Base-by-base conservation (phyloP, 2,113 vertebrate genomes). In the Petromus typicus region DNA sequence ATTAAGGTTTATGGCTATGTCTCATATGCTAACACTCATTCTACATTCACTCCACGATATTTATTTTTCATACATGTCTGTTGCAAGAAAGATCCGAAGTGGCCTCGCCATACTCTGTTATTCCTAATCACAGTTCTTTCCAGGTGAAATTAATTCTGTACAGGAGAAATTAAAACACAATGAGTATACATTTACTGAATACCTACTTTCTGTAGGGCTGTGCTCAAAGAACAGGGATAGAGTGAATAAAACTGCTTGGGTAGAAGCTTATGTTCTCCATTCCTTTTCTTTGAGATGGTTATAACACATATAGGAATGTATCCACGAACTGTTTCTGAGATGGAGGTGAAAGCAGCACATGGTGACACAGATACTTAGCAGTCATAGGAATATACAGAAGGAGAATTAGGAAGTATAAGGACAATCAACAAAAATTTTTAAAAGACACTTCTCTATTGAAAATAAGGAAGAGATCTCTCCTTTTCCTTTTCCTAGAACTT, bases 61-160 rank as follows among this genome's bases (percentile, higher is more conserved):
- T 59, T 93, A 37, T 56, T 22, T 40, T 83, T 75, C 51, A 1
- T 63, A 17, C 71, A 10, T 75, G 30, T 81, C 54, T 76, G 23
- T 84, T 93, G n/a, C 64, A 56, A 81, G 37, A 54, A 91, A 5
- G 37, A 82, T 89, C 40, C 71, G 40, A 30, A 20, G 54, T 43
- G 25, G 20, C 57, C 11, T 20, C 17, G 25, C 57, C 67, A 89
- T 92, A 54, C 59, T 67, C 51, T 13, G 12, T 22, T 57, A 81
- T 54, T 64, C 57, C 5, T 82, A 67, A 11, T 94, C 51, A 90
- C 4, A 81, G 48, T 67, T 93, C 34, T 43, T 89, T 27, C 3
- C 8, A 66, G 23, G 32, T 34, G 7, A 79, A 89, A 90, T 86
- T 86, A 95, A 75, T 89, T 89, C 80, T 89, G 22, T 76, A 17